Conservation (phyloP, 1,140 invertebrate species). For the Brachionus asplanchnoidis region DNA sequence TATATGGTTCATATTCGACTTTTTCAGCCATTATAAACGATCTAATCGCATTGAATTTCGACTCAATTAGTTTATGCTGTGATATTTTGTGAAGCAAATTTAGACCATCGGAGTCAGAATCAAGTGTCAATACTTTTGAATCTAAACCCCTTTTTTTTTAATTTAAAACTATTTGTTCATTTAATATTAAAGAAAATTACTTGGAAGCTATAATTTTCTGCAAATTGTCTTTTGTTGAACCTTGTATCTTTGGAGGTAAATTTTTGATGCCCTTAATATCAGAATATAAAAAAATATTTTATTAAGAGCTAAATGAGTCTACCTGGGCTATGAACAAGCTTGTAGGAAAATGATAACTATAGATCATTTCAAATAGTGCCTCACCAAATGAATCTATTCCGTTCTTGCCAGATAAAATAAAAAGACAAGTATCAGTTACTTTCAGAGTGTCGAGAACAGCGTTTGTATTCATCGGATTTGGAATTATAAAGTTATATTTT, state of each 20-base stretch:
- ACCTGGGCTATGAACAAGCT: slow-evolving; percentile 9
- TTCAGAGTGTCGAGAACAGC: slow-evolving; percentile 18
- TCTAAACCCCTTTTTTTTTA: slow-evolving; percentile 63
- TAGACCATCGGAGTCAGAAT: slow-evolving; percentile 70
- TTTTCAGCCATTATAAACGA: slow-evolving; percentile 75
- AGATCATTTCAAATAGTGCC: slow-evolving; percentile 10
- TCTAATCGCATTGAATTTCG: slow-evolving; percentile 71
- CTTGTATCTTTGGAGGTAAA: slow-evolving; percentile 61
- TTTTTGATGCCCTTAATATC: slow-evolving; percentile 1
- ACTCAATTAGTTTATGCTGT: slow-evolving; percentile 69
- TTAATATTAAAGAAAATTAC: slow-evolving; percentile 46
- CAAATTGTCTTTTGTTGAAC: slow-evolving; percentile 68
- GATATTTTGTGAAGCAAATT: slow-evolving; percentile 73
- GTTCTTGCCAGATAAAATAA: slow-evolving; percentile 17
- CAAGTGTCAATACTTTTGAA: slow-evolving; percentile 72
- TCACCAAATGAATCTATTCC: slow-evolving; percentile 39
- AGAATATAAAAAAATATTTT: neutral
- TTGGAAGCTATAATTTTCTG: slow-evolving; percentile 71
- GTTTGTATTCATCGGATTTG: slow-evolving; percentile 25
- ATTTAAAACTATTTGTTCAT: neutral
- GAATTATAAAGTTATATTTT: slow-evolving; percentile 36
- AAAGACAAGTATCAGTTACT: slow-evolving; percentile 30
- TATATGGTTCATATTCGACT: slow-evolving; percentile 64
- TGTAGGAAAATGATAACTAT: neutral
- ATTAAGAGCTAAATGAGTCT: neutral